These are phyloP conservation scores for Agrotis exclamationis DNA, from an alignment of 2,888 invertebrate species.

Conservation along the genomic window DNA sequence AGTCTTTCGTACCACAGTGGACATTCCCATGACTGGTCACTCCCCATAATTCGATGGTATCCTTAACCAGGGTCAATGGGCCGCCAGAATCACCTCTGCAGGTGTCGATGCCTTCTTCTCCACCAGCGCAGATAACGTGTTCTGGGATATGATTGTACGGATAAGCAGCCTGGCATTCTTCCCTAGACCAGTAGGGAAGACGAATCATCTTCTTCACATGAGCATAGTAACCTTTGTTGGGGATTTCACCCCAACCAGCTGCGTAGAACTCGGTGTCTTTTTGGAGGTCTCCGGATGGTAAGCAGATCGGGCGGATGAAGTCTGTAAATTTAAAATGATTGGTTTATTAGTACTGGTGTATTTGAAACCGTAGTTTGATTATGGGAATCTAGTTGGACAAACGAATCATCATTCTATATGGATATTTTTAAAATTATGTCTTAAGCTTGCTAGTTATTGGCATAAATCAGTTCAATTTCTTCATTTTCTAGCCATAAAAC, in stretches of 20 bases:
- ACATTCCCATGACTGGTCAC: conserved; percentile 71
- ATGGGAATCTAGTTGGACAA: background rate
- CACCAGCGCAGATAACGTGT: conserved; percentile 75
- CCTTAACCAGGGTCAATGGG: conserved; percentile 68
- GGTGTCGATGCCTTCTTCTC: conserved; percentile 70
- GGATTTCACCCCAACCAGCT: conserved; percentile 74
- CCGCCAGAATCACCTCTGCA: conserved; percentile 79
- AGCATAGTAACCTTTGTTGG: conserved; percentile 59
- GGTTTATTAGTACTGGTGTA: conserved; percentile 19
- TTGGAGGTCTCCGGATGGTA: conserved; percentile 65
- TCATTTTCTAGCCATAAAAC: background rate
- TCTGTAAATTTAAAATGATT: conserved; percentile 63
- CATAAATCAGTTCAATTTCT: background rate
- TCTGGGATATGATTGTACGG: conserved; percentile 59
- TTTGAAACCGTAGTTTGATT: background rate
- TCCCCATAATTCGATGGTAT: conserved; percentile 69
- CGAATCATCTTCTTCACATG: conserved; percentile 71
- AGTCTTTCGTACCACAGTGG: conserved; percentile 70
- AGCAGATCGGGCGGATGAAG: conserved; percentile 75
- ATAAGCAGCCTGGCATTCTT: conserved; percentile 65
- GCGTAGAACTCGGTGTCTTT: conserved; percentile 64
- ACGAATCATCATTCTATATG: too few relatives aligned
- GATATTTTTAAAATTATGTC: background rate
- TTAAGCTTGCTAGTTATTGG: background rate
- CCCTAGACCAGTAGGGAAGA: conserved; percentile 65